phyloP scores from a whole-genome alignment of 1,140 invertebrate species.

The Adoxophyes honmai region DNA sequence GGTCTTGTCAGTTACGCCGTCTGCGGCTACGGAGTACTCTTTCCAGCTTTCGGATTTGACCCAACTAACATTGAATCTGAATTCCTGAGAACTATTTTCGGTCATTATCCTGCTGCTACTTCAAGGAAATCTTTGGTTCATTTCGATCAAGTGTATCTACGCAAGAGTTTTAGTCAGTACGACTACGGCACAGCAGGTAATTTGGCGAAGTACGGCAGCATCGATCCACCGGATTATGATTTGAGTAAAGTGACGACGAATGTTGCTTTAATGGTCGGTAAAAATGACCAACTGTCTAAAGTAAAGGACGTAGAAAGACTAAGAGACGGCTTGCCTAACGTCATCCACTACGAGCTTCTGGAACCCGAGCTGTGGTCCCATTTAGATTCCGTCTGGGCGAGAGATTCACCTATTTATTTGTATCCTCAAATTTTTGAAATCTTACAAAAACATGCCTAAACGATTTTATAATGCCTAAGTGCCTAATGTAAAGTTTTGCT shows the following conservation, averaged over 20 bases:
- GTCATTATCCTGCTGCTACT: background rate
- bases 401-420: background rate
- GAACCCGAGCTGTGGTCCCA: background rate
- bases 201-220: background rate
- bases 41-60: conserved; percentile 3
- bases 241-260: background rate
- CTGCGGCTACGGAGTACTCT: background rate
- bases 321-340: background rate
- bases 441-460: background rate
- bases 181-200: background rate
- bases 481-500: no score
- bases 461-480: background rate
- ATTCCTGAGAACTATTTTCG: background rate
- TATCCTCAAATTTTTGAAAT: background rate
- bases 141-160: background rate
- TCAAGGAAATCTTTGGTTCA: conserved; percentile 1
- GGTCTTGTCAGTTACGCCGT: background rate
- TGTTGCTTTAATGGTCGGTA: background rate
- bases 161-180: background rate
- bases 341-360: background rate
- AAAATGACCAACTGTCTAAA: background rate
- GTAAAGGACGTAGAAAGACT: background rate
- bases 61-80: background rate
- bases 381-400: conserved; percentile 1
- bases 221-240: background rate